Base-by-base conservation (phyloP, 2,797 vertebrate species). In the Diceros bicornis region DNA sequence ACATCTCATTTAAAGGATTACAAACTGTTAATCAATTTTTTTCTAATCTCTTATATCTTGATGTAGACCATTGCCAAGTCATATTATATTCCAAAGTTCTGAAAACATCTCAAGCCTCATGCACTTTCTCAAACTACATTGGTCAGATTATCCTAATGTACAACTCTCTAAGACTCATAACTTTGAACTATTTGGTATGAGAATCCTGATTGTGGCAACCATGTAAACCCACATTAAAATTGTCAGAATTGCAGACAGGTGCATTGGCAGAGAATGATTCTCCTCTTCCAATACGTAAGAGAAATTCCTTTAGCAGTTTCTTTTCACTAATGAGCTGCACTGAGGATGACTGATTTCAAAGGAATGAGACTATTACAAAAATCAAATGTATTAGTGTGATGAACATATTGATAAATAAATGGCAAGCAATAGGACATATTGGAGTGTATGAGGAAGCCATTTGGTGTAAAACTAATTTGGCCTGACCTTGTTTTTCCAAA, bases 271-370 rank as follows among this genome's bases (percentile, higher is more conserved):
- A 92, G 29, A 23, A 88, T 0, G 0, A 74, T 69, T 79, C 7
- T 14, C 52, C 18, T 47, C 29, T 93, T 96, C 18, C 44, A 87
- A 29, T 12, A 4, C 68, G 18, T 74, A 84, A 83, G 32, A 81
- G 94, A 85, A 75, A 66, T 59, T 13, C n/a, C 50, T 32, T 69
- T 69, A 44, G 6, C n/a, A 55, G 2, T 34, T 4, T 72, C 69
- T 64, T 96, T 89, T 88, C 79, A 10, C 62, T 84, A 89, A 77
- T 84, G 20, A 96, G 25, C n/a, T 64, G 84, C 86, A 89, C 20
- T 69, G 66, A 82, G 66, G 16, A 77, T 69, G 55, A 91, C 4
- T 62, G n/a, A 91, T 75, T 94, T 95, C 20, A 47, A 94, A 94
- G 59, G 14, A 78, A 91, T 62, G 6, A 68, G 21, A 72, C 4